Evolutionary conservation across 2,888 invertebrate genomes (phyloP).

Genomic region (Oligia strigilis): DNA sequence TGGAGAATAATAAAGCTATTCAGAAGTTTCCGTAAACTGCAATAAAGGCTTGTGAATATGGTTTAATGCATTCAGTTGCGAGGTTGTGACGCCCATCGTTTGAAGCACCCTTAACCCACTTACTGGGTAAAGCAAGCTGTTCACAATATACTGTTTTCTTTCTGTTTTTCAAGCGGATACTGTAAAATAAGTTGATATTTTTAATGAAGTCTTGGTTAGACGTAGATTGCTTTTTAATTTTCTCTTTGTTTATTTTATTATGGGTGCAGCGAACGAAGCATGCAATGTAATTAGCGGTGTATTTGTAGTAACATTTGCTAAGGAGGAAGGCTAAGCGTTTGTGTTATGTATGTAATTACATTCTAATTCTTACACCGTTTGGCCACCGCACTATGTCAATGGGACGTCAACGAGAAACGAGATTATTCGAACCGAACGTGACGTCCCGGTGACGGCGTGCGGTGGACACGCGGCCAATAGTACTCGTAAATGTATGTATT

Average conservation of each 20-base stretch:
- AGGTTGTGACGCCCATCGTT: constrained; percentile 50
- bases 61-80: constrained; percentile 55
- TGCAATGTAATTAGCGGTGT: not conserved
- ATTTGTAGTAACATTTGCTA: constrained; percentile 2
- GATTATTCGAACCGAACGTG: not conserved
- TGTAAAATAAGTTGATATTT: constrained; percentile 18
- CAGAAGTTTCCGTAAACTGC: constrained; percentile 41
- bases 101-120: constrained; percentile 52
- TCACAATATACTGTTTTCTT: constrained; percentile 22
- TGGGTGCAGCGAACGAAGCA: not conserved
- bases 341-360: not conserved
- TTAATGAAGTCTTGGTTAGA: not conserved
- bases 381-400: not conserved
- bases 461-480: too few species aligned
- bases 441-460: not conserved
- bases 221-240: constrained; percentile 5
- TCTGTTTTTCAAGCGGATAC: constrained; percentile 20
- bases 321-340: not conserved
- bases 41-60: constrained; percentile 53
- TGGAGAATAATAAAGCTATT: constrained; percentile 53
- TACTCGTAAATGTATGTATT: not conserved
- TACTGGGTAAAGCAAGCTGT: constrained; percentile 33
- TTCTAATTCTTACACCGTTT: not conserved
- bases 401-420: not conserved
- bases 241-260: not conserved